Evolutionary conservation across 2,797 vertebrate species (phyloP), one percentile per base, ranked within the genome.

Genomic region (Loriculus beryllinus): DNA sequence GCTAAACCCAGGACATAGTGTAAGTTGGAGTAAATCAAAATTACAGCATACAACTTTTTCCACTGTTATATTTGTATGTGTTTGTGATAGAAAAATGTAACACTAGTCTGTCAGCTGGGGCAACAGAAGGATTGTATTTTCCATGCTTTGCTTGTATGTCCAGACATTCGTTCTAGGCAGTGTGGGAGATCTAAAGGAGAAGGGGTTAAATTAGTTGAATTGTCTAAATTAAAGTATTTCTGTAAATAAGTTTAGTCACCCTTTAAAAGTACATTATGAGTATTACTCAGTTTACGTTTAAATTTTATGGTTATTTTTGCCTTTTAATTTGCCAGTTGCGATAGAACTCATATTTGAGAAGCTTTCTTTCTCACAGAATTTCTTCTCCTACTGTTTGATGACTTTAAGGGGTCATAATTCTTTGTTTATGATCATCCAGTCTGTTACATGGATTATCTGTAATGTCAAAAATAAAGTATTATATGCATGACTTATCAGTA

Each of bases 341-440:
- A 88, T 74, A 82, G 62, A 81, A 69, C 25, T 49, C 23, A 35
- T 86, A 85, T 94, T 65, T 88, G 48, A 92, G 42, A 52, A 81
- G 19, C 39, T 88, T 83, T 59, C 16, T 86, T 92, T 76, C 33
- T 64, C 35, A 65, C 43, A 51, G 25, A 81, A 60, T 86, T 93
- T 90, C 12, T 86, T 28, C 29, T 95, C 43, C 62, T 94, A 65
- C 31, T 95, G 49, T 81, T 95, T 93, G 65, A 90, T 81, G 31
- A 68, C 45, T 74, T 77, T 82, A 93, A 92, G 31, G 49, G 29
- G 23, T 91, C 54, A 92, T 90, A 91, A 89, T 91, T 95, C 59
- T 86, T 90, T 84, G 31, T 92, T 96, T 93, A 88, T 83, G 28
- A 91, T 69, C 33, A 92, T 59, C n/a, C 33, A 84, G 25, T 76